Base-by-base conservation (phyloP, 2,797 vertebrate genomes). In the Liparis tanakae region DNA sequence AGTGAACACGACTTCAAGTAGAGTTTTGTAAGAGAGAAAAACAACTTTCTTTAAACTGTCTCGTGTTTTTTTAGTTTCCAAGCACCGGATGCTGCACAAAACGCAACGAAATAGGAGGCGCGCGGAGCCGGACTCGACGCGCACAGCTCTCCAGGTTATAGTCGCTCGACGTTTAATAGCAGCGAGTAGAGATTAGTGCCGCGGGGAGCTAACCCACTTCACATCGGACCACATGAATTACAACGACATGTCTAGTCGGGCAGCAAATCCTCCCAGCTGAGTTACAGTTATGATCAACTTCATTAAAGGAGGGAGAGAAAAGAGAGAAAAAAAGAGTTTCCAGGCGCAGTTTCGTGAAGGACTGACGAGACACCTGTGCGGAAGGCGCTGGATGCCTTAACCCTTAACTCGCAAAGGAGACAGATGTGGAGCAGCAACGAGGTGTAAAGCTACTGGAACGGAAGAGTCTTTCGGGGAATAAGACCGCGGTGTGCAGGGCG, bases 301-400 rank as follows among this genome's bases (percentile, higher is more conserved):
- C 82, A 91, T 91, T 87, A 88, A 90, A 89, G n/a, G n/a, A 92
- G 84, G 39, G 10, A 41, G 39, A 14, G 39, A 41, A 36, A 36
- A 36, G 85, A 92, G 57, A 64, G 39, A 43, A 61, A 68, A 72
- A 74, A 70, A 61, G 61, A 63, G 78, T 93, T 93, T 94, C 93
- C 84, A 91, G 92, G 92, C 85, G 84, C 79, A 75, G 76, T 30
- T 77, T 51, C 77, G 33, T 7, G 22, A 61, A 75, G 77, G 68
- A 85, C 74, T 82, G 81, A 90, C 88, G 91, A 94, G 95, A 93
- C 95, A 96, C 96, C 96, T 96, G 95, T 94, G 95, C 93, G 94
- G 93, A 93, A 95, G 10, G 94, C 94, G 92, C 94, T 83, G 90
- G 94, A 93, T 94, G 94, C 93, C 74, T 92, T 96, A 97, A 97